Base-by-base conservation (phyloP, 53 echinoderm and acorn worm genomes). In the Hippasteria phrygiana region DNA sequence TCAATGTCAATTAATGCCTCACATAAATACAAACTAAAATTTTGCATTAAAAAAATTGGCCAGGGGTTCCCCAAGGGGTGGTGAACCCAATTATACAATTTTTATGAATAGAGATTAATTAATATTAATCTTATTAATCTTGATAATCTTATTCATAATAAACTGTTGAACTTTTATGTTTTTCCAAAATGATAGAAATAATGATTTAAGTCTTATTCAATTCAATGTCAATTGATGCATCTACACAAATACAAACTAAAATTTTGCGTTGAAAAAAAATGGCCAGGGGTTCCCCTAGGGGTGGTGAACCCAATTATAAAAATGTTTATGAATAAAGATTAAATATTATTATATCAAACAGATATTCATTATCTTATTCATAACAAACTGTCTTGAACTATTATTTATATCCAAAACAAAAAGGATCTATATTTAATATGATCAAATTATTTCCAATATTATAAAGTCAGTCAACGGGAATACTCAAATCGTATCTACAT, bases 41-140 rank as follows among this genome's bases (percentile, higher is more conserved):
- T 48, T 7, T 48, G 14, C 14, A 10, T 48, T 10, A 48, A 48
- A 48, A 48, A 48, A 48, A 48, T 48, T 48, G 48, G 48, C 8
- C 48, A 48, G 65, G 65, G 65, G 0, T 65, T 65, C 65, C 65
- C 65, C 65, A 28, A 65, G 3, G 65, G 65, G 65, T 65, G 65
- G 59, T 59, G 10, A 65, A 13, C 65, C 65, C 13, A 65, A 28
- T 54, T 20, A 27, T 65, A 65, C 65, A 65, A 14, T 65, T 28
- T 65, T 29, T 33, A 65, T 65, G 65, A 65, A 65, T 20, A 65
- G 11, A 5, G 29, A n/a, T n/a, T 65, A 65, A 65, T 6, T 28
- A 65, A 65, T 11, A 59, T 65, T 14, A 48, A 32, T 65, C 29
- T 11, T 28, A 32, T 9, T 8, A 24, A 11, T 11, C 4, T 59